phyloP scores from a whole-genome alignment of 1,140 invertebrate genomes.

The Ctenoplectra terminalis region DNA sequence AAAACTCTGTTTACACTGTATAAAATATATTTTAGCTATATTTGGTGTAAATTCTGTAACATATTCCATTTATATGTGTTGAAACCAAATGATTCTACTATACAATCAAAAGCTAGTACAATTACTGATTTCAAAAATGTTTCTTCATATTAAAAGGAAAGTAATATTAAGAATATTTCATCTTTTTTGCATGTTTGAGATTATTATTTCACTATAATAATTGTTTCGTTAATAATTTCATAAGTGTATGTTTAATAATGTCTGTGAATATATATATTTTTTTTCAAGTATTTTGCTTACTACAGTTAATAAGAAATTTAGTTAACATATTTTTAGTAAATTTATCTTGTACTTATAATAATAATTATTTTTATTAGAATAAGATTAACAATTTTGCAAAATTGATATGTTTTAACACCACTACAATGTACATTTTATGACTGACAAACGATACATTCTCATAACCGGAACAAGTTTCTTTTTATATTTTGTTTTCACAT shows the following conservation, averaged over 20 bases:
- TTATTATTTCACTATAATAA: slow-evolving; percentile 9
- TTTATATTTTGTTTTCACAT: slow-evolving; percentile 5
- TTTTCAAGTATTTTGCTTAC: background rate
- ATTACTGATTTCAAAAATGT: slow-evolving; percentile 4
- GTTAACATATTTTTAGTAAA: slow-evolving; percentile 21
- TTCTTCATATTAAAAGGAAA: slow-evolving; percentile 45
- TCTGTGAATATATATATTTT: background rate
- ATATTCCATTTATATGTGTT: slow-evolving; percentile 26
- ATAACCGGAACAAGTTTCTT: background rate
- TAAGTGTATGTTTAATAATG: slow-evolving; percentile 1
- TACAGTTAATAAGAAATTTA: background rate
- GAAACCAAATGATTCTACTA: background rate
- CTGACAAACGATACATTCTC: slow-evolving; percentile 18
- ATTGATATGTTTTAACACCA: slow-evolving; percentile 30
- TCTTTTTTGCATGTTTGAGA: slow-evolving; percentile 27
- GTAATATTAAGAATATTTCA: slow-evolving; percentile 16
- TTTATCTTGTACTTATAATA: slow-evolving; percentile 20
- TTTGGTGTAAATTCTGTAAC: background rate
- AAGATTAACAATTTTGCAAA: slow-evolving; percentile 13
- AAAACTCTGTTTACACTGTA: slow-evolving; percentile 23
- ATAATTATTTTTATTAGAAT: slow-evolving; percentile 15
- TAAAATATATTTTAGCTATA: slow-evolving; percentile 4
- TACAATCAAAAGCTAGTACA: background rate
- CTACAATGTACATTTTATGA: slow-evolving; percentile 19
- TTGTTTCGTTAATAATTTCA: slow-evolving; percentile 20